Evolutionary conservation across 2,888 invertebrate species (phyloP), one percentile per base, ranked within the genome.

Genomic region (Napeogenes inachia): DNA sequence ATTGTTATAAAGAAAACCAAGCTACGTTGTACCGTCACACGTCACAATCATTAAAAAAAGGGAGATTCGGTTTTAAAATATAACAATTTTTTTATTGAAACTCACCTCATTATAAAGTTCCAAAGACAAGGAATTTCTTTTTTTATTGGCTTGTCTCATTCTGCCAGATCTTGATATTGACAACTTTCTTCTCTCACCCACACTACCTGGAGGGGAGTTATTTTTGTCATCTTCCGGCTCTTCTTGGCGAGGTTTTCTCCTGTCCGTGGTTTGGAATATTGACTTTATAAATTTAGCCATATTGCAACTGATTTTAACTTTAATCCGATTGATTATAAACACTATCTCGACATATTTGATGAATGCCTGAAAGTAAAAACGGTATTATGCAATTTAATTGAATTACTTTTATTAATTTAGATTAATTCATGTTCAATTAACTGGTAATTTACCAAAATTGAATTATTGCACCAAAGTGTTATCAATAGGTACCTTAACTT

Each of bases 111-210:
- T 92, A 74, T 92, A 93, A 45, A 92, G 76, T 63, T 92, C 92
- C 62, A 90, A 75, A 64, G 87, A 84, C 54, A 92, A 79, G 0
- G 90, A 87, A 67, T 91, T 88, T 33, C 93, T 80, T 68, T 91
- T 91, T 75, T 89, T 92, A 64, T 90, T 89, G 12, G 90, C 87
- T 68, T 92, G 92, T 73, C 86, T 91, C 83, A 92, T 89, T 69
- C 92, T 83, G 3, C 93, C 93, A 45, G 93, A 93, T 64, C 92
- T 80, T 0, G 93, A 93, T 69, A 93, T 92, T n/a, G 92, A 92
- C 64, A 90, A 71, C 67, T 88, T 91, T 60, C 91, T 75, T 58
- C 82, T 81, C 0, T 74, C 77, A 2, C 85, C 84, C 45, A 83
- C 35, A 35, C 4, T 63, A 0, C 82, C 79, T 0, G 83, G 78